Evolutionary conservation across 2,888 invertebrate species (phyloP).

Genomic region (Conistra vaccinii): DNA sequence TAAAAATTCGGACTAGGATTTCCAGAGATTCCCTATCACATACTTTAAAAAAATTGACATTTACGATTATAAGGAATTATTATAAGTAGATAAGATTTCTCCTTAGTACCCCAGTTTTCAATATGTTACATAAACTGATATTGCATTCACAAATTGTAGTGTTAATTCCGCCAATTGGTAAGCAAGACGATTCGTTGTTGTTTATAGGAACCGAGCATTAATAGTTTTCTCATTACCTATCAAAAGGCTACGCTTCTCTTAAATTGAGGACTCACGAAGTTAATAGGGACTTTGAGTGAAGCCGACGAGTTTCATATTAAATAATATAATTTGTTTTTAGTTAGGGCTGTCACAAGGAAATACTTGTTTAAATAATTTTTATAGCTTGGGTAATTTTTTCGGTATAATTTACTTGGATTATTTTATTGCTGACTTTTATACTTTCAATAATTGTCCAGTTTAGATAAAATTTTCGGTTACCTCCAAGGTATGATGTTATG

Average conservation of each 20-base stretch:
- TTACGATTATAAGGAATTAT: too few relatives aligned
- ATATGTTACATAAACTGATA: neutral
- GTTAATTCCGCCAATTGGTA: neutral
- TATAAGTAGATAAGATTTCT: too few relatives aligned
- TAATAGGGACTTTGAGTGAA: conserved; percentile 22
- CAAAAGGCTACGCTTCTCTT: conserved; percentile 11
- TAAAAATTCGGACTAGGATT: too few relatives aligned
- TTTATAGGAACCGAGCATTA: too few relatives aligned
- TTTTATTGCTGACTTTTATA: too few relatives aligned
- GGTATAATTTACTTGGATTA: too few relatives aligned
- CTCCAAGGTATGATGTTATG: too few relatives aligned
- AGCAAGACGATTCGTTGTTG: too few relatives aligned
- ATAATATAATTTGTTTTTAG: conserved; percentile 35
- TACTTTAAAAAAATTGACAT: too few relatives aligned
- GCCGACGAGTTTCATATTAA: conserved; percentile 13
- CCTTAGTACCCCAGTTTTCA: neutral
- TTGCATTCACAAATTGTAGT: neutral
- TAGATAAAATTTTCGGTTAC: too few relatives aligned
- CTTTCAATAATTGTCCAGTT: too few relatives aligned
- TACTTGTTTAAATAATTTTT: neutral
- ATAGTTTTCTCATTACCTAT: conserved; percentile 32
- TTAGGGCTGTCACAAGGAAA: conserved; percentile 30
- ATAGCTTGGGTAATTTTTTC: neutral
- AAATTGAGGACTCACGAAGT: conserved; percentile 43
- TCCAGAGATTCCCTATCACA: too few relatives aligned